Conservation (phyloP, 1,140 invertebrate genomes). For the Vollenhovia emeryi region DNA sequence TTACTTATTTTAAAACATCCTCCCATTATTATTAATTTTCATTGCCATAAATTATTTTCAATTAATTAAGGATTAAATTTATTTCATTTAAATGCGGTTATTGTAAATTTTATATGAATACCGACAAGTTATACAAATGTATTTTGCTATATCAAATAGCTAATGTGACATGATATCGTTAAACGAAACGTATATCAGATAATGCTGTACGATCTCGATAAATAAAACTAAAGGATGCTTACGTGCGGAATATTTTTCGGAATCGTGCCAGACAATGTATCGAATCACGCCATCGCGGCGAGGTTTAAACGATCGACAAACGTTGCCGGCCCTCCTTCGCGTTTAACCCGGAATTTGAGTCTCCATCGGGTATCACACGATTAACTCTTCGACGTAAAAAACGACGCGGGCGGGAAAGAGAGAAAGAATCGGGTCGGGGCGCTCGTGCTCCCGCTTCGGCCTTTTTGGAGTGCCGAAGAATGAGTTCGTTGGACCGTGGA, state of each 20-base stretch:
- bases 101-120: neutral
- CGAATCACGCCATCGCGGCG: neutral
- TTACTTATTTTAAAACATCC: neutral
- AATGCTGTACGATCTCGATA: neutral
- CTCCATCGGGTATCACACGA: neutral
- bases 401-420: neutral
- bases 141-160: neutral
- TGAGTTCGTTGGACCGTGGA: slow-evolving; percentile 58
- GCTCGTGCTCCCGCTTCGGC: slow-evolving; percentile 5
- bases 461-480: slow-evolving; percentile 46
- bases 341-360: slow-evolving; percentile 16
- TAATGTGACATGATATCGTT: neutral
- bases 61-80: slow-evolving; percentile 37
- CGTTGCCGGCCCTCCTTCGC: neutral
- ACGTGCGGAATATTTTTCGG: neutral
- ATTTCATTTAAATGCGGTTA: slow-evolving; percentile 1
- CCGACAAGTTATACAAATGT: neutral
- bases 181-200: neutral
- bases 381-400: neutral
- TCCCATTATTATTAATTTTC: neutral
- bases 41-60: neutral
- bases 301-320: slow-evolving; percentile 5
- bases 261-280: neutral
- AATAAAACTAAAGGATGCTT: neutral
- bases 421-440: slow-evolving; percentile 13